Evolutionary conservation across 2,113 vertebrate species (phyloP), one percentile per base, ranked within the genome.

Genomic region (Tichodroma muraria): DNA sequence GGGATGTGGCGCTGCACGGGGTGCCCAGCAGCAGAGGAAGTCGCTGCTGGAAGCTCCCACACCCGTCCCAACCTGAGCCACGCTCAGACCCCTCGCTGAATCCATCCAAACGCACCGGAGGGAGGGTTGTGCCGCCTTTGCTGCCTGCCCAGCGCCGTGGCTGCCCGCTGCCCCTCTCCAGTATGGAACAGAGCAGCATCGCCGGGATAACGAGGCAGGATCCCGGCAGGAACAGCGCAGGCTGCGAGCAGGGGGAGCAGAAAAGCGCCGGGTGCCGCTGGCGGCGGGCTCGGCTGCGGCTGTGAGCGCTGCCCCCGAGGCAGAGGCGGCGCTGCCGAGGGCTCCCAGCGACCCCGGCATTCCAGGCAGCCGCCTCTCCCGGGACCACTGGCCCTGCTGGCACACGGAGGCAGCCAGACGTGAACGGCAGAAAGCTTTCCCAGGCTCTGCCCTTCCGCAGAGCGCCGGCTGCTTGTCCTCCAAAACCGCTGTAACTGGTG

Each of bases 361-460:
- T 97, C 97, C 97, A 85, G 77, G 85, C 95, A 61, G 56, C 85
- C 95, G 97, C 96, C 80, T 97, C 95, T 95, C 90, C 94, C 59
- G 75, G 97, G 90, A 96, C 96, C 93, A 69, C 88, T 54, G 94
- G 66, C 85, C 65, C 82, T 88, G 92, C 90, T 83, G 78, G 80
- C 96, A 98, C 97, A 97, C 95, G 96, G 91, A 95, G 96, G 96
- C 98, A n/a, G n/a, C 97, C 97, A 94, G 91, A 98, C 95, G 97
- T 97, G 97, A 98, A 98, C 92, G 95, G 98, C 97, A 98, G 97
- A 98, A 98, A 98, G 97, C 92, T 79, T 96, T 45, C 71, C 95
- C 97, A 97, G 96, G 59, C 49, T 84, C 38, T 33, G 33, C 96
- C 80, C 80, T 88, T 77, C 85, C 85, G 85, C 90, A 53, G 17